These are phyloP conservation scores for Corynorhinus townsendii DNA, from an alignment of 2,113 vertebrate species.

Conservation along the genomic window DNA sequence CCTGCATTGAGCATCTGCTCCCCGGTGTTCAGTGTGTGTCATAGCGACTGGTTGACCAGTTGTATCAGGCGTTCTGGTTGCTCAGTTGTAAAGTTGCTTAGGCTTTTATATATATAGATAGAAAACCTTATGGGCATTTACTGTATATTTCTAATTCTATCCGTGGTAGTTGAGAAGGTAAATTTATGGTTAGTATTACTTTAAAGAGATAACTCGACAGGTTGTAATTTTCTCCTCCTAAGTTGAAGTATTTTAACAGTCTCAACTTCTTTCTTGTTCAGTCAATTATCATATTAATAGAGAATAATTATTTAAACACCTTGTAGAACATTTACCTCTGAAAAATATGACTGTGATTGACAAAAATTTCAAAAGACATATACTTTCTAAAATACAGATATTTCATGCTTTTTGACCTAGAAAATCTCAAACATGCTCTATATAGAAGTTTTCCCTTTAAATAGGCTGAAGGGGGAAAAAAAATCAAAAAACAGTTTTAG, in stretches of 20 bases:
- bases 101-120: not conserved
- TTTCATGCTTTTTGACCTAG: not conserved
- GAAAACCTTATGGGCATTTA: not conserved
- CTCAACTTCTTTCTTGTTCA: not conserved
- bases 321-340: not conserved
- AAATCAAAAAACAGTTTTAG: not conserved
- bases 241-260: not conserved
- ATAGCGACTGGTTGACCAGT: no score
- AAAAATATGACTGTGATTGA: not conserved
- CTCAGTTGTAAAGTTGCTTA: no score
- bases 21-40: no score
- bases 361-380: not conserved
- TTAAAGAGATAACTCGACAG: not conserved
- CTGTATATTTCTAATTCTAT: not conserved
- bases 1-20: no score
- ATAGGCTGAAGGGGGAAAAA: not conserved
- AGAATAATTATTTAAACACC: not conserved
- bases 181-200: not conserved
- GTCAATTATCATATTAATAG: not conserved
- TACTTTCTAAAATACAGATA: not conserved
- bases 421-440: not conserved
- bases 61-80: no score
- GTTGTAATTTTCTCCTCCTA: not conserved
- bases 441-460: not conserved
- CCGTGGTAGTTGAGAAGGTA: not conserved